Conservation (phyloP, 2,113 vertebrate genomes). For the Xiphias gladius region DNA sequence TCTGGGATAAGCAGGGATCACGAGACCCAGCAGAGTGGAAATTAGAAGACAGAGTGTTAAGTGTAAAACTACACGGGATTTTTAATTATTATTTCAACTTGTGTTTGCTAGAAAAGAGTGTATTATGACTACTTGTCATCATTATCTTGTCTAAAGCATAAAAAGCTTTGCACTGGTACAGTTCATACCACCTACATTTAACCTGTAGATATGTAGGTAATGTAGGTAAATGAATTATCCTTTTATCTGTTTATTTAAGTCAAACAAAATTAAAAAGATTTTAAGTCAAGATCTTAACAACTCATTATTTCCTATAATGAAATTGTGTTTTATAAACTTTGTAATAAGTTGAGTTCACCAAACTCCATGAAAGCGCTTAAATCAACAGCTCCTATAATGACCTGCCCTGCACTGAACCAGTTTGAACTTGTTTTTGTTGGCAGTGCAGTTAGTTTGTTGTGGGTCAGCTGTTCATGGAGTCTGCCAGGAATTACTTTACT, state of each 20-base stretch:
- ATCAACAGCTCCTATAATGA: background rate
- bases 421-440: background rate
- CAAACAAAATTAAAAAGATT: background rate
- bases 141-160: background rate
- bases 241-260: background rate
- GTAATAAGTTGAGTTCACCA: background rate
- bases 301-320: background rate
- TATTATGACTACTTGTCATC: background rate
- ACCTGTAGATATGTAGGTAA: background rate
- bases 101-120: slow-evolving; percentile 4
- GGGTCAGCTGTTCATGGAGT: background rate
- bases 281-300: background rate
- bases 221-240: background rate
- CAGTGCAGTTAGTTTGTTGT: background rate
- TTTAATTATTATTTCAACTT: slow-evolving; percentile 14
- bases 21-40: slow-evolving; percentile 6
- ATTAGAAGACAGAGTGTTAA: slow-evolving; percentile 15
- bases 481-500: background rate
- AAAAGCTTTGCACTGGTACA: background rate
- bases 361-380: background rate
- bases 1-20: slow-evolving; percentile 20
- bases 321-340: background rate
- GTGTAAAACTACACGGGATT: slow-evolving; percentile 7
- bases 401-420: background rate
- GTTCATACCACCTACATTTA: background rate